Base-by-base conservation (phyloP, 1,140 invertebrate genomes). In the Drosophila saltans region DNA sequence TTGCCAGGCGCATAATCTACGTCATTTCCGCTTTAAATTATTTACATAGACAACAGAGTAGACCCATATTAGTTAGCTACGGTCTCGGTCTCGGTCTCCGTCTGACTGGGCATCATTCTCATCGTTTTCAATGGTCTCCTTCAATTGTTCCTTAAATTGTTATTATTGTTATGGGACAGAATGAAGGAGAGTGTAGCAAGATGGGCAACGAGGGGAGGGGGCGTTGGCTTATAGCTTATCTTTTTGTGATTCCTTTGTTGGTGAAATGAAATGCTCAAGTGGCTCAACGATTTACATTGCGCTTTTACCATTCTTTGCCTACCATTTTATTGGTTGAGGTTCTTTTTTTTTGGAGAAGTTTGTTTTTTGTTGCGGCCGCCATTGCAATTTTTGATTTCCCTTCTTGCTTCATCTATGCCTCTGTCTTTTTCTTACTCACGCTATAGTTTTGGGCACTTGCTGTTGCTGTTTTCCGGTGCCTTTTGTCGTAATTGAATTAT, bases 1-100 rank as follows among this genome's bases (percentile, higher is more conserved):
- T 78, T 71, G 61, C 79, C 70, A 39, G 61, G 75, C 75, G 70
- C 70, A 81, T 81, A 84, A 84, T 84, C 76, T 84, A 71, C 81
- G 69, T 81, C 72, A 81, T 84, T 75, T 81, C 66, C 72, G 78
- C 61, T 78, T 84, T 73, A 81, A 84, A 84, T 79, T 81, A 79
- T 84, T 84, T 84, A 79, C 75, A 69, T 76, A 76, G 72, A 58
- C 66, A 82, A 75, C 71, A 75, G 63, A 45, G 62, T 72, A 64
- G 64, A 72, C 64, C 33, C 45, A 52, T 10, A 52, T 52, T 52
- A 52, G 45, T 26, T 52, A 26, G 45, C 45, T 9, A 26, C 45
- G 45, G 45, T 52, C 21, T 52, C 45, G 45, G 45, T 52, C 45
- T 52, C 21, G 9, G 45, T 11, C 45, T 52, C 21, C 1, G 45